These are phyloP conservation scores for Parasteatoda lunata DNA, from an alignment of 2,888 invertebrate species.

Conservation along the genomic window DNA sequence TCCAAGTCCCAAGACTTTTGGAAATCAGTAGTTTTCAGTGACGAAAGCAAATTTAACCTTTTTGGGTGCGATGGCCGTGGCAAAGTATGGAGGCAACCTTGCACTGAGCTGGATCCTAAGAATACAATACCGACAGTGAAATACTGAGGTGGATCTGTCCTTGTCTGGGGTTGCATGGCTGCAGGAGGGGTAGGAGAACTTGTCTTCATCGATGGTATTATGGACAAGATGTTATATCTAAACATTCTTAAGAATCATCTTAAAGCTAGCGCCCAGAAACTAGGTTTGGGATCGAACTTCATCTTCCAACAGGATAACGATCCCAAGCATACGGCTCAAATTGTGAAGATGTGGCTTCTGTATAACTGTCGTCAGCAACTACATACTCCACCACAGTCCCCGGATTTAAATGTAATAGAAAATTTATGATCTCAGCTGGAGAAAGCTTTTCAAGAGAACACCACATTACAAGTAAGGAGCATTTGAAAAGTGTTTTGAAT, in stretches of 20 bases:
- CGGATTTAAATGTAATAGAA: too few species aligned
- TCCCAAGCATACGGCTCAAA: neutral
- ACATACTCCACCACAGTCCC: neutral
- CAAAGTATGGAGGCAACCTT: neutral
- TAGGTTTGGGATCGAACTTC: neutral
- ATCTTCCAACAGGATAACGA: neutral
- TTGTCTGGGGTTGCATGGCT: neutral
- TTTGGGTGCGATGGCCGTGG: neutral
- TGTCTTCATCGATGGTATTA: constrained; percentile 2
- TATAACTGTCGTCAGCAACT: neutral
- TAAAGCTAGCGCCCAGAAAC: neutral
- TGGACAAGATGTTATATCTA: neutral
- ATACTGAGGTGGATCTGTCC: neutral
- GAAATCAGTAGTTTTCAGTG: neutral
- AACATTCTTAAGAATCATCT: constrained; percentile 1
- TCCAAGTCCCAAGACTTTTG: neutral
- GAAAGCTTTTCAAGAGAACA: neutral
- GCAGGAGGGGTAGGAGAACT: neutral
- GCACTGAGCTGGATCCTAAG: neutral
- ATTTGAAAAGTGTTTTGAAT: neutral
- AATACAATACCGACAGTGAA: neutral
- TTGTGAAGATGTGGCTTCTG: neutral
- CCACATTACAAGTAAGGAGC: neutral
- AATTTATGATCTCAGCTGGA: neutral
- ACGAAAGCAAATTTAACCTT: neutral